A percentile compares a stretch with the other conserved stretches of the same genome.
phyloP scores from a whole-genome alignment of 2,888 invertebrate genomes.

The Isoperla grammatica region DNA sequence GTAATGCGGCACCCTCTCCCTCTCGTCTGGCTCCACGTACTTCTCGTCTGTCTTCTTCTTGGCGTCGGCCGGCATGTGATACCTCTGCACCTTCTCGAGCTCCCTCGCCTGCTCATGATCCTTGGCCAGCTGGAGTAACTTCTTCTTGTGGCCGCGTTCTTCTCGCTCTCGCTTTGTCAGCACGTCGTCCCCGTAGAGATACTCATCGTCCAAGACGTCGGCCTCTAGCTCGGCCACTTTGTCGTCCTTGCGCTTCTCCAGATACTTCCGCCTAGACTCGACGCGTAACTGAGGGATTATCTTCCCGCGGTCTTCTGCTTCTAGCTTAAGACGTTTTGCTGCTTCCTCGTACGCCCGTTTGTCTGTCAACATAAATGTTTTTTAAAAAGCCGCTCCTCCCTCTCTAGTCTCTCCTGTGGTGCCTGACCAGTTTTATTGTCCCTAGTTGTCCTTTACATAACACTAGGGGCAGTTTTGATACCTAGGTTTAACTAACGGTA shows the following conservation, averaged over 20 bases:
- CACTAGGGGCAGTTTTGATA: no score
- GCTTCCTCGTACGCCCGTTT: conserved; percentile 79
- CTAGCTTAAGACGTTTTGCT: conserved; percentile 81
- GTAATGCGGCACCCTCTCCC: conserved; percentile 58
- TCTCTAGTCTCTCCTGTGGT: no score
- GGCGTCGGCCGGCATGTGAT: conserved; percentile 84
- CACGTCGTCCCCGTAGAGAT: conserved; percentile 80
- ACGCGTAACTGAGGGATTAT: conserved; percentile 82
- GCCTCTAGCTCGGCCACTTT: conserved; percentile 93
- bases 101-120: conserved; percentile 95
- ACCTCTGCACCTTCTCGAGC: conserved; percentile 85
- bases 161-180: conserved; percentile 79
- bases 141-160: conserved; percentile 86
- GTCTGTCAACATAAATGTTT: conserved; percentile 47
- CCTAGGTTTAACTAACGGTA: no score
- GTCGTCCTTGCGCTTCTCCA: conserved; percentile 93
- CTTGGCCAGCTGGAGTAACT: conserved; percentile 81
- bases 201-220: conserved; percentile 94
- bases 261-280: conserved; percentile 87
- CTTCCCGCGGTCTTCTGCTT: conserved; percentile 78
- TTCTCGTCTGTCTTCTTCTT: conserved; percentile 45
- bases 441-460: no score
- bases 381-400: no score
- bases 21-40: conserved; percentile 80
- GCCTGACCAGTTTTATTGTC: no score